Conservation (phyloP, 2,888 invertebrate genomes). For the Leptinotarsa juncta region DNA sequence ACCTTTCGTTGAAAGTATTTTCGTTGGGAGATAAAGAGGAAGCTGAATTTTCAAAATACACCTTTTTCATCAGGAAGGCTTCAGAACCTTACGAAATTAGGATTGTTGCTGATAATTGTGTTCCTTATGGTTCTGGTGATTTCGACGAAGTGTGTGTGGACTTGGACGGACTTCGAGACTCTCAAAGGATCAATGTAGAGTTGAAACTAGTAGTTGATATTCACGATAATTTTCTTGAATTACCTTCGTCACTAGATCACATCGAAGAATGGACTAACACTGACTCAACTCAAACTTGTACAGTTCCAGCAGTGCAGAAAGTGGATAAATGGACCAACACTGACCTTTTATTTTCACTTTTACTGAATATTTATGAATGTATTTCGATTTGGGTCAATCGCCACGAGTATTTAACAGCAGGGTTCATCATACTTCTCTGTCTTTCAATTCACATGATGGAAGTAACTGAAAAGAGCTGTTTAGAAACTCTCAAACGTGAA, state of each 20-base stretch:
- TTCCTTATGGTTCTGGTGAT: background rate
- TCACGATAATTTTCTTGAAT: background rate
- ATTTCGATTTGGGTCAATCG: background rate
- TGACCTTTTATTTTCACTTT: background rate
- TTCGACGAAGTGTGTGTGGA: background rate
- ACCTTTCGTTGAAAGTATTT: background rate
- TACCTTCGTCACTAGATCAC: background rate
- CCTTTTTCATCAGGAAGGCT: background rate
- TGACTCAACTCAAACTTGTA: background rate
- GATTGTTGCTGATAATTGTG: background rate
- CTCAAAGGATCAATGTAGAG: background rate
- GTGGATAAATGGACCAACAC: slow-evolving; percentile 1
- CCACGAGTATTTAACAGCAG: background rate
- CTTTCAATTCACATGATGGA: background rate
- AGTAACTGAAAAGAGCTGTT: background rate
- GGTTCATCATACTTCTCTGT: background rate
- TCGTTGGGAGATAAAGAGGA: background rate
- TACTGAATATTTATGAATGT: background rate
- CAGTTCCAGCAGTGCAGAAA: background rate
- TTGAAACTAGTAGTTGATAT: background rate
- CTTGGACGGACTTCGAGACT: background rate
- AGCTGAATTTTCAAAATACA: background rate
- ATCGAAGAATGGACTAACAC: background rate
- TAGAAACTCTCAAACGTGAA: background rate
- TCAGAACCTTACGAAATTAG: background rate